Evolutionary conservation across 2,113 vertebrate genomes (phyloP).

Genomic region (Murina feae): DNA sequence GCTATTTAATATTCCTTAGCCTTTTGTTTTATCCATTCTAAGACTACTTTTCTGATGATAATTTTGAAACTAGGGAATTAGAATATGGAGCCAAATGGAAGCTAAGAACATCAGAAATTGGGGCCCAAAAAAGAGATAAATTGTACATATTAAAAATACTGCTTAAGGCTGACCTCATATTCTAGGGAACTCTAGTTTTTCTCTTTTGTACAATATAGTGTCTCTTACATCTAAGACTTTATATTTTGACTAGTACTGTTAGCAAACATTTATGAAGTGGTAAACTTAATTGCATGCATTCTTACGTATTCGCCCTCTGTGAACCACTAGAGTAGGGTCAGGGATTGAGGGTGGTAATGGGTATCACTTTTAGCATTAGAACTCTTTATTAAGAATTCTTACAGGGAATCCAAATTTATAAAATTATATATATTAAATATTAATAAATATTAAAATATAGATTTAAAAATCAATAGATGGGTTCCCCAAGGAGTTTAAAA

Average conservation of each 20-base stretch:
- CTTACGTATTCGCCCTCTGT: neutral
- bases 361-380: neutral
- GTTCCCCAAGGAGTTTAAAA: neutral
- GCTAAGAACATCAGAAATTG: neutral
- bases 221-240: neutral
- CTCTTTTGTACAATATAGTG: neutral
- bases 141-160: neutral
- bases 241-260: neutral
- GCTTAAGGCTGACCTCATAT: neutral
- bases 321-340: neutral
- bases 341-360: neutral
- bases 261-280: neutral
- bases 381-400: neutral
- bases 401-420: neutral
- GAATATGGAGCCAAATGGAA: neutral
- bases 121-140: neutral
- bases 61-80: slow-evolving; percentile 10
- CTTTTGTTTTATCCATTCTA: neutral
- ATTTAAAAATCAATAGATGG: neutral
- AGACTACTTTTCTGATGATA: neutral
- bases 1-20: neutral
- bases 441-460: neutral
- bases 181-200: neutral
- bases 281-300: accelerated
- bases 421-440: neutral